These are phyloP conservation scores for Tinea trinotella DNA, from an alignment of 2,888 invertebrate genomes.

Conservation along the genomic window DNA sequence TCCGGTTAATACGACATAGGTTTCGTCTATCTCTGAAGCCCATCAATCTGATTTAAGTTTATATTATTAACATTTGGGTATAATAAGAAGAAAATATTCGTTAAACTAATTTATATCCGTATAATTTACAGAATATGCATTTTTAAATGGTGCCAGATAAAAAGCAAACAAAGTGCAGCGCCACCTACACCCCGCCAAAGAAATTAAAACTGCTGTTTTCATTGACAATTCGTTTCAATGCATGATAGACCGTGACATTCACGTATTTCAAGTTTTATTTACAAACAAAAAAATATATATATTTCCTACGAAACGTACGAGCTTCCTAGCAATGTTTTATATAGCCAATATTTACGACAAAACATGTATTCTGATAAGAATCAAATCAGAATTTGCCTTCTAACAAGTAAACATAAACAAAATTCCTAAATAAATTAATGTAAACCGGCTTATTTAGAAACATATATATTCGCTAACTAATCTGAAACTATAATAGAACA, in stretches of 20 bases:
- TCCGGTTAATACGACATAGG: no score
- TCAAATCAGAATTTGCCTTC: background rate
- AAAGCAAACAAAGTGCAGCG: background rate
- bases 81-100: no score
- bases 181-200: background rate
- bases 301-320: no score
- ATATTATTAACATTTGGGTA: no score
- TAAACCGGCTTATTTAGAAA: background rate
- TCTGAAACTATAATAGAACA: conserved; percentile 23
- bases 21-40: no score
- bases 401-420: background rate
- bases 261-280: background rate
- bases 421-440: background rate
- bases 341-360: no score
- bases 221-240: background rate
- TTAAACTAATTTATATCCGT: no score
- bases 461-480: conserved; percentile 18
- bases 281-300: background rate
- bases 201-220: background rate
- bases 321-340: no score
- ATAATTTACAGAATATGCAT: no score
- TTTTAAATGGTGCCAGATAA: no score
- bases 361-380: background rate
- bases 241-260: background rate
- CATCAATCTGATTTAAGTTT: no score